Base-by-base conservation (phyloP, 2,797 vertebrate species). In the Helarctos malayanus region DNA sequence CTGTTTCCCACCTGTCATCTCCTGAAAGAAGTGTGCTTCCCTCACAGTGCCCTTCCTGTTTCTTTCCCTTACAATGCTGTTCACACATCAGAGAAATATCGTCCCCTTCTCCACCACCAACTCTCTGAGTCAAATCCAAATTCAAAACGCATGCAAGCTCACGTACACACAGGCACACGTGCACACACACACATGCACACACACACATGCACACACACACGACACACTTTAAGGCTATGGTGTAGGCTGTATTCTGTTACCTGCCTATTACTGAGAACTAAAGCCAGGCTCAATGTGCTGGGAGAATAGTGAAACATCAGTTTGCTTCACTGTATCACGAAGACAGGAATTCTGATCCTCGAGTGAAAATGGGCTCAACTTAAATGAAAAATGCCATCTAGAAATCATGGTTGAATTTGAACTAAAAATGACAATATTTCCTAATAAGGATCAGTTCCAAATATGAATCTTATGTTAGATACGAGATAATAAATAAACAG, bases 381-480 rank as follows among this genome's bases (percentile, higher is more conserved):
- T 79, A 71, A 94, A 65, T 73, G 69, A 79, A 47, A 94, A 61
- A 45, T 68, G 47, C 80, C 49, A 35, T 47, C 52, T 71, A 85
- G 52, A 95, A 38, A 32, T 93, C 29, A 23, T 76, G 65, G 61
- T 52, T 68, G 29, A 91, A 35, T 81, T 63, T 68, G 35, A 89
- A 45, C 29, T 56, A 65, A 81, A 96, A 93, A 83, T 63, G 47
- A 3, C 29, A 41, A 3, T 68, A 56, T 69, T 89, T 95, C 54
- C 84, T 89, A 82, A 68, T 84, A 78, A 79, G 61, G 45, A 89
- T 38, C 29, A 61, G 21, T 68, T 93, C 25, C 29, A 85, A 82
- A 90, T 80, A 59, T 6, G 41, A 92, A 76, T 88, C 57, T 85
- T 81, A 69, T 13, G 8, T 49, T 35, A 38, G 16, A n/a, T 38